These are phyloP conservation scores for Rallus crepitans DNA, from an alignment of 2,797 vertebrate species.

Conservation along the genomic window DNA sequence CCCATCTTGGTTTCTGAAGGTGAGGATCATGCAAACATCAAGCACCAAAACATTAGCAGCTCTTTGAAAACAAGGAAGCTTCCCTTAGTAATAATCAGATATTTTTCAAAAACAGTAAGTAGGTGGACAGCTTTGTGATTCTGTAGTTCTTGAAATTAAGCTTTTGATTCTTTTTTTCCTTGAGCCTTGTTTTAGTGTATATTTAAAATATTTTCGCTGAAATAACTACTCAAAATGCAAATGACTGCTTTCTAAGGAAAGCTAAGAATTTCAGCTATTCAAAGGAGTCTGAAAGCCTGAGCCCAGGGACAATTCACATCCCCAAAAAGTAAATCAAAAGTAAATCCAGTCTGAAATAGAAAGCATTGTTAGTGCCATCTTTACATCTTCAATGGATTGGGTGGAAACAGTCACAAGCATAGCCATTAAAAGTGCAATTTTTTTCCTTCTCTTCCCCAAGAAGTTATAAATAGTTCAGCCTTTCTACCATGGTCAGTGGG, in stretches of 20 bases:
- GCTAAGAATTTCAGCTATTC: background rate
- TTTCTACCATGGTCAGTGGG: background rate
- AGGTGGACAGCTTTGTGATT: background rate
- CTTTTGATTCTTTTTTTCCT: background rate
- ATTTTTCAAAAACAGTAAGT: background rate
- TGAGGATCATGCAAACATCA: background rate
- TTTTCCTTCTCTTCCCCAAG: background rate
- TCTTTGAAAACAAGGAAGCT: background rate
- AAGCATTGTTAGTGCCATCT: background rate
- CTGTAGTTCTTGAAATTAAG: background rate
- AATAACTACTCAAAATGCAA: background rate
- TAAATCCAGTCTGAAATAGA: background rate
- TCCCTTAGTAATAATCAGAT: background rate
- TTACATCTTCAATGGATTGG: background rate
- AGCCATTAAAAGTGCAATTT: background rate
- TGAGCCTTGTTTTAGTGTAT: background rate
- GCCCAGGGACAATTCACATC: background rate
- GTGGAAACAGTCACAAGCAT: background rate
- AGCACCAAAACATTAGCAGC: background rate
- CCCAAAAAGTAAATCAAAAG: background rate
- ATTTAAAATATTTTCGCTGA: background rate
- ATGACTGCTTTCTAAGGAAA: background rate
- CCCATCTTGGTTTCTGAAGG: background rate
- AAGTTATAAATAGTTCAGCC: background rate
- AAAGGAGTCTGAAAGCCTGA: background rate